Evolutionary conservation across 2,888 invertebrate species (phyloP), one percentile per base, ranked within the genome.

Genomic region (Acanthopleura granulata): DNA sequence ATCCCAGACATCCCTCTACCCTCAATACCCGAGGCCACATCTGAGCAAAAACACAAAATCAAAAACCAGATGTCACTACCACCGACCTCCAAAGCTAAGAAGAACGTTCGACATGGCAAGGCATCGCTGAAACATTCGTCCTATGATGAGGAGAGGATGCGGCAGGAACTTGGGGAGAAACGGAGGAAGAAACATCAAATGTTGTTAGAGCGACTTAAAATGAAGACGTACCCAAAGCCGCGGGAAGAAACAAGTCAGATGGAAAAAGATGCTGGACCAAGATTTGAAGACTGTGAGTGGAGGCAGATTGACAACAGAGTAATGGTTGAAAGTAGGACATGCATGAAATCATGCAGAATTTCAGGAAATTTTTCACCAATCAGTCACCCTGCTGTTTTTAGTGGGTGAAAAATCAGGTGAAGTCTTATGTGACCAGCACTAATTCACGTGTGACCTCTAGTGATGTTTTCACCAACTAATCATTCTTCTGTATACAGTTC

Each of bases 221-320:
- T 57, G 40, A 40, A 9, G 40, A 40, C 40, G 9, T 40, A 40
- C 40, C 40, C 40, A 6, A 3, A 40, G 40, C 40, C 40, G 4
- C 40, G 9, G 40, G 40, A 40, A 40, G 40, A 40, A 9, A 6
- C 4, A 6, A 40, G 4, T 40, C 40, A 40, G 40, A 57, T 18
- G 6, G 57, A 57, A 57, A 57, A 57, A 22, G 22, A n/a, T 57
- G 12, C 3, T n/a, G 57, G 18, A n/a, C 57, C 57, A 57, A 57
- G 57, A 57, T 57, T 57, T 57, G 57, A 57, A 57, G 57, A 57
- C 22, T 57, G 57, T 57, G 57, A 57, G 57, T 57, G 18, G 4
- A 9, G 40, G 40, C 3, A 40, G 9, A 40, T 40, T 40, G 40
- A 6, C 40, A 40, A 9, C 9, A 40, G 40, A 40, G 40, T 40